Conservation (phyloP, 2,888 invertebrate species). For the Hofmannophila pseudospretella region DNA sequence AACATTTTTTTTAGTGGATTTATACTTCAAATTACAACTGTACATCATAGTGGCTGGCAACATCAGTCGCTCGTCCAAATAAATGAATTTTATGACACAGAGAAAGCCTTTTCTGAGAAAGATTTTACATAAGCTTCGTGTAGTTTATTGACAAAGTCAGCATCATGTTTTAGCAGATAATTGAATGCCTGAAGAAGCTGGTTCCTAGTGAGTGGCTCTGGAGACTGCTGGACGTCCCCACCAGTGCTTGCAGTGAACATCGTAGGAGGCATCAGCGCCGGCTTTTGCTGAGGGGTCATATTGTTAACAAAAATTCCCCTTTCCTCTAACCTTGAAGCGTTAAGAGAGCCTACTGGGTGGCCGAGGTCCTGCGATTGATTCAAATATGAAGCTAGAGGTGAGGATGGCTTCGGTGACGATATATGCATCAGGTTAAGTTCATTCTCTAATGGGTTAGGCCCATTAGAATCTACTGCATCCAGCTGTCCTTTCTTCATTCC, state of each 20-base stretch:
- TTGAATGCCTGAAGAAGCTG: constrained; percentile 94
- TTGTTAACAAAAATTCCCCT: constrained; percentile 49
- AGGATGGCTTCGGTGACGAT: constrained; percentile 73
- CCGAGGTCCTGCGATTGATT: constrained; percentile 66
- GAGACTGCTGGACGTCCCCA: constrained; percentile 52
- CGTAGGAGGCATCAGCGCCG: constrained; percentile 90
- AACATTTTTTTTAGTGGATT: constrained; percentile 62
- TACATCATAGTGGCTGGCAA: constrained; percentile 54
- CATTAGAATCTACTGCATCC: constrained; percentile 53
- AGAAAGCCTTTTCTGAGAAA: constrained; percentile 81
- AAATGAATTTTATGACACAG: constrained; percentile 65
- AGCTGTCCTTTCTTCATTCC: constrained; percentile 49
- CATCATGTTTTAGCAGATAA: constrained; percentile 91
- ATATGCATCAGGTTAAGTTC: constrained; percentile 74
- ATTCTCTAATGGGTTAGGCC: constrained; percentile 65
- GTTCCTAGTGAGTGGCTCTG: constrained; percentile 90
- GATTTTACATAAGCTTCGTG: constrained; percentile 96
- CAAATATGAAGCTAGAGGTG: constrained; percentile 77
- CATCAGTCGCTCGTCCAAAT: constrained; percentile 37
- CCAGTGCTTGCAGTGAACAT: constrained; percentile 84
- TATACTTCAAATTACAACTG: constrained; percentile 70
- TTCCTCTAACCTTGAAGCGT: constrained; percentile 54
- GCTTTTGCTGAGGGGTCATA: constrained; percentile 76
- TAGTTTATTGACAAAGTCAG: constrained; percentile 91
- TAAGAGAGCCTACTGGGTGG: constrained; percentile 48